Evolutionary conservation across 2,113 vertebrate species (phyloP).

Genomic region (Oxyura jamaicensis): DNA sequence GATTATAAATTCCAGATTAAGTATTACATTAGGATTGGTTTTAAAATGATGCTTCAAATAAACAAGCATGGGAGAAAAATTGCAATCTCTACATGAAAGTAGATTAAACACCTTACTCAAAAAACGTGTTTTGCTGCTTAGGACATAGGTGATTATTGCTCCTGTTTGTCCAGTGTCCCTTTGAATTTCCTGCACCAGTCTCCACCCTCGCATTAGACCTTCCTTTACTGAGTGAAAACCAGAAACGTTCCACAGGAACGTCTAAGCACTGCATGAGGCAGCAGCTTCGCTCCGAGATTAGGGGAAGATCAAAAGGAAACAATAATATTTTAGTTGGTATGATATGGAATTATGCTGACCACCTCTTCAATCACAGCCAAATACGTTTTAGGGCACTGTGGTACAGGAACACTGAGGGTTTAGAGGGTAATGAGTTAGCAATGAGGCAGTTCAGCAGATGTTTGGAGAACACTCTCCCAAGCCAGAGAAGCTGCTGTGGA

Average conservation of each 20-base stretch:
- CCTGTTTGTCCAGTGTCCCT: background rate
- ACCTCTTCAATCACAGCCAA: background rate
- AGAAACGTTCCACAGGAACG: background rate
- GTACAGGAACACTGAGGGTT: background rate
- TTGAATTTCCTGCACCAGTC: background rate
- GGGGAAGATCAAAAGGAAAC: background rate
- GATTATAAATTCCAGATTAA: slow-evolving; percentile 21
- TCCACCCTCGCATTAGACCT: background rate
- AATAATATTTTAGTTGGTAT: background rate
- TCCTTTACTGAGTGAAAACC: background rate
- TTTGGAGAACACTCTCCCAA: background rate
- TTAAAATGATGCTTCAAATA: background rate
- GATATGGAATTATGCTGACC: background rate
- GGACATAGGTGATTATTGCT: background rate
- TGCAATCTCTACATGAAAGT: background rate
- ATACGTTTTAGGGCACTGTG: background rate
- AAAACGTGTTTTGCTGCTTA: background rate
- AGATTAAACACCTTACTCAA: background rate
- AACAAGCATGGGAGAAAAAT: background rate
- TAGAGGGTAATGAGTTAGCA: background rate
- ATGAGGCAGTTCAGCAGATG: background rate
- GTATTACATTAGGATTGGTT: background rate
- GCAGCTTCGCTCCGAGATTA: background rate
- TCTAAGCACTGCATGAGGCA: background rate
- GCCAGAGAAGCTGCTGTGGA: background rate